Evolutionary conservation across 2,797 vertebrate genomes (phyloP).

Genomic region (Champsocephalus esox): DNA sequence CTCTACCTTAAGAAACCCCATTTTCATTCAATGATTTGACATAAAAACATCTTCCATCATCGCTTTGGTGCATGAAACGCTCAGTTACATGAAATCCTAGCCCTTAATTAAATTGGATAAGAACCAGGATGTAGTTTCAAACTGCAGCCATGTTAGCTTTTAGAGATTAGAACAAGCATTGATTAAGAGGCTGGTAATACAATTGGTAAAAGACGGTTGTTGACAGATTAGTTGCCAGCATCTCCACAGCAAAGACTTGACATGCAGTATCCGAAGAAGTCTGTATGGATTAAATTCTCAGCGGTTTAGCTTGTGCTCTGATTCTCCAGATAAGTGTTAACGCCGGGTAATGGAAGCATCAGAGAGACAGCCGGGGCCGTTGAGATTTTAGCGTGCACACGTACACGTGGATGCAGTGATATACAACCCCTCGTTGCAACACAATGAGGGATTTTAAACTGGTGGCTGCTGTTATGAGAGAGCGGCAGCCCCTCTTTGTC

Average conservation of each 20-base stretch:
- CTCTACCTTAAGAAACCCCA: slow-evolving; percentile 13
- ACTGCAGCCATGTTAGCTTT: slow-evolving; percentile 52
- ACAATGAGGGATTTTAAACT: slow-evolving; percentile 82
- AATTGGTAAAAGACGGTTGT: slow-evolving; percentile 32
- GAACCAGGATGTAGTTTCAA: slow-evolving; percentile 19
- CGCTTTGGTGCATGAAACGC: slow-evolving; percentile 20
- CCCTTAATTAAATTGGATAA: slow-evolving; percentile 21
- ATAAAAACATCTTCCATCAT: slow-evolving; percentile 13
- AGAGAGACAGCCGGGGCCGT: slow-evolving; percentile 33
- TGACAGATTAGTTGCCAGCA: slow-evolving; percentile 64
- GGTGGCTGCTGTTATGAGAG: slow-evolving; percentile 60
- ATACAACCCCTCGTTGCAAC: slow-evolving; percentile 61
- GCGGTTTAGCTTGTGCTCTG: slow-evolving; percentile 11
- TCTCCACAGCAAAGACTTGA: slow-evolving; percentile 58
- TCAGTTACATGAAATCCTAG: not conserved
- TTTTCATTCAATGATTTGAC: slow-evolving; percentile 30
- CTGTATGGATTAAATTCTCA: slow-evolving; percentile 63
- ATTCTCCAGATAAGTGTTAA: slow-evolving; percentile 19
- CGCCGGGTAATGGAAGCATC: slow-evolving; percentile 9
- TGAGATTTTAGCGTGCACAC: slow-evolving; percentile 62
- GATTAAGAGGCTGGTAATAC: slow-evolving; percentile 26
- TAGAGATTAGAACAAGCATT: slow-evolving; percentile 65
- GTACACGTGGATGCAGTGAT: slow-evolving; percentile 74
- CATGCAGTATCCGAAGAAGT: slow-evolving; percentile 50
- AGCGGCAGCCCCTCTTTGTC: slow-evolving; percentile 58